Evolutionary conservation across 2,113 vertebrate species (phyloP).

Genomic region (Neomonachus schauinslandi): DNA sequence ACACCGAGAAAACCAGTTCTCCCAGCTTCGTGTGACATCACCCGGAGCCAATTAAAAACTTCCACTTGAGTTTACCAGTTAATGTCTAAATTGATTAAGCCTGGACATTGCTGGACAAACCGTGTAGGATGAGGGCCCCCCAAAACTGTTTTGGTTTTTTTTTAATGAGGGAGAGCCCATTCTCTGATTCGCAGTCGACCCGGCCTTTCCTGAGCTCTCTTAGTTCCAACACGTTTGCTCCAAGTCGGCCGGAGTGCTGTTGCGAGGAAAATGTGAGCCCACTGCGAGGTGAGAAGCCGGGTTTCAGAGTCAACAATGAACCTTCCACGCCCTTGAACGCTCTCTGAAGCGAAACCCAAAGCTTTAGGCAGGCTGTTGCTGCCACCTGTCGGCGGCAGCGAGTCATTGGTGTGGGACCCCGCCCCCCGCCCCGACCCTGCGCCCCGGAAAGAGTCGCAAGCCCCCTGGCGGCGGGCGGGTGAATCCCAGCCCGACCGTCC

Average conservation of each 20-base stretch:
- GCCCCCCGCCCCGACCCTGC: no score
- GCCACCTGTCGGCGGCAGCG: slow-evolving; percentile 78
- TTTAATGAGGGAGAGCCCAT: background rate
- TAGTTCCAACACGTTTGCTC: background rate
- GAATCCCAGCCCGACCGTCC: background rate
- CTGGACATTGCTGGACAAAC: background rate
- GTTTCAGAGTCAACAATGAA: slow-evolving; percentile 42
- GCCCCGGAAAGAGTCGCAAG: no score
- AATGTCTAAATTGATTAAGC: background rate
- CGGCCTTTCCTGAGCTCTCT: background rate
- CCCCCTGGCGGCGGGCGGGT: background rate
- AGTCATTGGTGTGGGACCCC: background rate
- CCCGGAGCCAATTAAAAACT: slow-evolving; percentile 68
- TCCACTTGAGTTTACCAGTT: background rate
- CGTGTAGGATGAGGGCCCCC: background rate
- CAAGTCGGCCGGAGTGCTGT: background rate
- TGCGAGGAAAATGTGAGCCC: background rate
- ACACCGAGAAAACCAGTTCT: slow-evolving; percentile 74
- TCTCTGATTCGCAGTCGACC: background rate
- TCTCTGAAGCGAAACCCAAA: background rate
- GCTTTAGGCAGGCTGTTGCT: slow-evolving; percentile 69
- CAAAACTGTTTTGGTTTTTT: background rate
- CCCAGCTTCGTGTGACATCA: slow-evolving; percentile 65
- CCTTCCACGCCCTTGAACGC: background rate
- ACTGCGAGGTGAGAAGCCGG: background rate